These are phyloP conservation scores for Mesopsocus fuscifrons DNA, from an alignment of 2,888 invertebrate species.

Conservation along the genomic window DNA sequence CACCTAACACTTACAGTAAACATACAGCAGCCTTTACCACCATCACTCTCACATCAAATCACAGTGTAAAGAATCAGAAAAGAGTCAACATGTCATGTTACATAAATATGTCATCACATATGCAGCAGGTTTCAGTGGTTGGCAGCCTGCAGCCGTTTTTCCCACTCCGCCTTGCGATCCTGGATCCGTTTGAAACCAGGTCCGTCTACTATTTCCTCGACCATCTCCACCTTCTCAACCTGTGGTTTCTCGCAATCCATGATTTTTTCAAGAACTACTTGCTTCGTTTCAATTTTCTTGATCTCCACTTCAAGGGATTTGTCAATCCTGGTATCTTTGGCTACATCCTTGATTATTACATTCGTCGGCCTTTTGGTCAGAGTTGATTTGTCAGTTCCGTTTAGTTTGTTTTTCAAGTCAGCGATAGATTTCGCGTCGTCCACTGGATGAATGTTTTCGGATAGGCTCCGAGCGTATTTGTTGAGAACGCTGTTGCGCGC, in stretches of 20 bases:
- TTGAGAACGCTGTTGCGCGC: background rate
- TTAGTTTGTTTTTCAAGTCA: background rate
- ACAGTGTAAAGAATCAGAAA: too few relatives aligned
- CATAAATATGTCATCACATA: too few relatives aligned
- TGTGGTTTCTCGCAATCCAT: background rate
- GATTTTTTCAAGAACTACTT: background rate
- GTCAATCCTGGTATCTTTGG: background rate
- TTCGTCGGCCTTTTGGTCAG: background rate
- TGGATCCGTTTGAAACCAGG: slow-evolving; percentile 50
- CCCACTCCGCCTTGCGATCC: slow-evolving; percentile 59
- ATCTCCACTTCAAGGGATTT: background rate
- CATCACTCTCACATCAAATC: too few relatives aligned
- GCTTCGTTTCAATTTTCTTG: too few relatives aligned
- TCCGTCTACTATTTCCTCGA: slow-evolving; percentile 16
- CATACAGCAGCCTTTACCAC: too few relatives aligned
- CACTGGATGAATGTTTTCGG: slow-evolving; percentile 18
- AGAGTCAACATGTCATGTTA: too few relatives aligned
- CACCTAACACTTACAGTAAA: too few relatives aligned
- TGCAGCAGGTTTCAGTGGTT: slow-evolving; percentile 5
- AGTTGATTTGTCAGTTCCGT: background rate
- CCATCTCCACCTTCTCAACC: background rate
- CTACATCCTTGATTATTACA: background rate
- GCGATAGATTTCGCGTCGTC: slow-evolving; percentile 16
- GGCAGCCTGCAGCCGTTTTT: slow-evolving; percentile 45
- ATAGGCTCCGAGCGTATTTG: background rate